Conservation (phyloP, 2,113 vertebrate genomes). For the Marmota monax region DNA sequence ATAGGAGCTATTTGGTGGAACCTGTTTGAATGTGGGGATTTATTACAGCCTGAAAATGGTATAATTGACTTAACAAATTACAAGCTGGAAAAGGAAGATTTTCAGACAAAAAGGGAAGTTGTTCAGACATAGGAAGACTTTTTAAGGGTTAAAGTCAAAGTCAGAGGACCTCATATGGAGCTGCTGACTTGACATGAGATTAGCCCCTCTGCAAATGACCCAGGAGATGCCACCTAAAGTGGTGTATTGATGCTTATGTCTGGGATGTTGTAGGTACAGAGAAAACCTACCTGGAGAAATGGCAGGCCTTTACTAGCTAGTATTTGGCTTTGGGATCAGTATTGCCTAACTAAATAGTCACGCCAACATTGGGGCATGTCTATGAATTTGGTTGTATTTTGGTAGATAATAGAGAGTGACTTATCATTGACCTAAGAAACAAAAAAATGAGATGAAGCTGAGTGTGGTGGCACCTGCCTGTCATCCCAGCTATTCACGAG, state of each 20-base stretch:
- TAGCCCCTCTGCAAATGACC: neutral
- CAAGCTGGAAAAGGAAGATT: neutral
- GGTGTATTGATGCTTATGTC: neutral
- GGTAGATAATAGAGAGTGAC: neutral
- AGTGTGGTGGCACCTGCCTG: too few relatives aligned
- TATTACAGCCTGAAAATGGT: neutral
- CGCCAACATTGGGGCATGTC: neutral
- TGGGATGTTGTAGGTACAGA: neutral
- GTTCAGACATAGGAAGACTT: conserved; percentile 7
- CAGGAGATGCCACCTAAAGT: neutral
- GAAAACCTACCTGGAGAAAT: neutral
- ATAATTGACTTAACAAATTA: conserved; percentile 11
- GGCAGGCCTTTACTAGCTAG: neutral
- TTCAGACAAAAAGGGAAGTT: conserved; percentile 6
- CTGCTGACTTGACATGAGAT: neutral
- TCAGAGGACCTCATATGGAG: neutral
- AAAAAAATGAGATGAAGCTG: neutral
- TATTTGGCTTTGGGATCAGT: neutral
- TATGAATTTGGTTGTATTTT: neutral
- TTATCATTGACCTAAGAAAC: neutral
- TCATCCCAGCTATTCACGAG: neutral
- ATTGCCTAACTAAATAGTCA: neutral
- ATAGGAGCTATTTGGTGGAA: neutral
- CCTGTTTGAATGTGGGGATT: neutral
- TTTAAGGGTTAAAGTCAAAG: neutral